Evolutionary conservation across 2,113 vertebrate genomes (phyloP).

Genomic region (Xiphophorus couchianus): DNA sequence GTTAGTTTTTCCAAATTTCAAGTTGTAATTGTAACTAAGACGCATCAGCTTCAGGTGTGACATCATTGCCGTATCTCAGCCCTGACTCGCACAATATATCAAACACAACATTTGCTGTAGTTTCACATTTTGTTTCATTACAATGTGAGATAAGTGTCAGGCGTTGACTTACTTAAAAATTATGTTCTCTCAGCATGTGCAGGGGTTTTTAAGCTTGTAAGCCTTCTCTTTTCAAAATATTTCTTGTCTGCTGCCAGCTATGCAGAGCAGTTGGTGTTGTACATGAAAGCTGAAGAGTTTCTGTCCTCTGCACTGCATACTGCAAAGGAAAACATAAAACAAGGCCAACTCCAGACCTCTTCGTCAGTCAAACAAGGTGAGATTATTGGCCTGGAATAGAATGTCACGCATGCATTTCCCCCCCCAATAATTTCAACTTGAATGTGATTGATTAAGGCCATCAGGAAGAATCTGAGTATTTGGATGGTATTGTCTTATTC

Average conservation of each 20-base stretch:
- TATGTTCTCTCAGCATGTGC: neutral
- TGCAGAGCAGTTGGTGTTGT: slow-evolving; percentile 92
- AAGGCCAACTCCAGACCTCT: slow-evolving; percentile 87
- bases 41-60: neutral
- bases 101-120: neutral
- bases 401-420: too few relatives aligned
- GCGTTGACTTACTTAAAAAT: neutral
- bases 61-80: neutral
- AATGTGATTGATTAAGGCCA: too few relatives aligned
- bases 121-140: neutral
- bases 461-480: neutral
- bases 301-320: slow-evolving; percentile 87
- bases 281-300: slow-evolving; percentile 93
- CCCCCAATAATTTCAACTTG: too few relatives aligned
- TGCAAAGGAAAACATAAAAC: slow-evolving; percentile 88
- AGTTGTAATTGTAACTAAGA: neutral
- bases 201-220: neutral
- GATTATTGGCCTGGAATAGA: slow-evolving; percentile 1
- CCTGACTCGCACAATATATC: neutral
- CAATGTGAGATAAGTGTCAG: neutral
- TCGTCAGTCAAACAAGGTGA: slow-evolving; percentile 92
- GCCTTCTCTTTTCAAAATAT: slow-evolving; percentile 8
- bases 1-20: too few relatives aligned
- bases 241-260: slow-evolving; percentile 78
- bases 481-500: too few relatives aligned